Evolutionary conservation across 2,113 vertebrate species (phyloP).

Genomic region (Sylvilagus bachmani): DNA sequence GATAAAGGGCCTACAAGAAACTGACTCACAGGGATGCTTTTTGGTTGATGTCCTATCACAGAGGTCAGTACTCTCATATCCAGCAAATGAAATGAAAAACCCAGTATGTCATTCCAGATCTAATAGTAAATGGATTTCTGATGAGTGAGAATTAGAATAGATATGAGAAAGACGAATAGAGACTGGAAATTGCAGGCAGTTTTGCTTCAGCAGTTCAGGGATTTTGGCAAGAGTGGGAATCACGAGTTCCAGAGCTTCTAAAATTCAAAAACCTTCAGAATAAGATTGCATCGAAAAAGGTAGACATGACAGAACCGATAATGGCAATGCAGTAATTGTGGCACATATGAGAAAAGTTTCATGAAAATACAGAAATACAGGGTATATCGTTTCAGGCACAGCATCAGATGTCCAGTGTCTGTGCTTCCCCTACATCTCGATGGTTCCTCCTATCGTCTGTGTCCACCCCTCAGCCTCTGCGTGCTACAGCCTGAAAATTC

Average conservation of each 20-base stretch:
- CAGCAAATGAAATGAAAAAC: background rate
- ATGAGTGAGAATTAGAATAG: background rate
- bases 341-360: background rate
- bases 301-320: background rate
- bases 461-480: background rate
- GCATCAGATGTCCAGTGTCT: background rate
- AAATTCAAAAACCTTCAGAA: background rate
- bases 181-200: background rate
- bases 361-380: background rate
- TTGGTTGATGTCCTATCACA: background rate
- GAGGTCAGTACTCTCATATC: background rate
- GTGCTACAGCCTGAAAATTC: background rate
- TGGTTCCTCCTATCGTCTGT: background rate
- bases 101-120: background rate
- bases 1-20: background rate
- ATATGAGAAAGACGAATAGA: background rate
- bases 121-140: background rate
- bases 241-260: background rate
- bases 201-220: background rate
- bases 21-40: background rate
- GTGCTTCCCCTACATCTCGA: background rate
- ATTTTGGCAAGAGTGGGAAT: background rate
- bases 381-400: background rate
- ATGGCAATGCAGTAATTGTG: background rate
- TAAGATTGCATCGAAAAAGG: background rate